Evolutionary conservation across 2,888 invertebrate genomes (phyloP).

Genomic region (Caenorhabditis wallacei): DNA sequence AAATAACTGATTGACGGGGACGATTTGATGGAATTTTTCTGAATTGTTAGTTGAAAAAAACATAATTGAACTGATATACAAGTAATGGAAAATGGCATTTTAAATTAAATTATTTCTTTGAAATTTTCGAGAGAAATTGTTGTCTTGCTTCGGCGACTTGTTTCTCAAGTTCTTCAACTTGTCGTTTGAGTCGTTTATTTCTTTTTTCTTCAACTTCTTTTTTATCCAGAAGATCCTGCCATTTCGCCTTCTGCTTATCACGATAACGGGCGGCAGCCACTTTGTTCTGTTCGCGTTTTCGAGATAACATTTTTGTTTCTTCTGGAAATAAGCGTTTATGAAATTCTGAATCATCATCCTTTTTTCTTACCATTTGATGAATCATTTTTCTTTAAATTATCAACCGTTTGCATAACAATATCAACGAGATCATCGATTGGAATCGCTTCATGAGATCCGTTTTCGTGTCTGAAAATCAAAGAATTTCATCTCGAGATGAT

Average conservation of each 20-base stretch:
- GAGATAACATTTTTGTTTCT: constrained; percentile 45
- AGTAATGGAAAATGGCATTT: constrained; percentile 22
- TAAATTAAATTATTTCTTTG: constrained; percentile 13
- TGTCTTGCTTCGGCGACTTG: constrained; percentile 39
- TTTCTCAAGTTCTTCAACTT: constrained; percentile 48
- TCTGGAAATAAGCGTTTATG: constrained; percentile 26
- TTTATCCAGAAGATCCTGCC: constrained; percentile 50
- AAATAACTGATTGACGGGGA: constrained; percentile 20
- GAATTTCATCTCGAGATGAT: not conserved
- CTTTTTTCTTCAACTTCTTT: constrained; percentile 42
- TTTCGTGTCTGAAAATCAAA: constrained; percentile 47
- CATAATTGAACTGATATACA: constrained; percentile 58
- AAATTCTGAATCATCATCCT: no score
- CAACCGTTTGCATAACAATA: constrained; percentile 65
- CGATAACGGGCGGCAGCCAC: constrained; percentile 68
- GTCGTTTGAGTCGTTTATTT: constrained; percentile 32
- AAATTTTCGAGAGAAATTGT: constrained; percentile 20
- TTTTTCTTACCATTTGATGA: constrained; percentile 12
- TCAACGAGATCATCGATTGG: constrained; percentile 66
- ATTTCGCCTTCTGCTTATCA: constrained; percentile 66
- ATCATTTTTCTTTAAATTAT: constrained; percentile 50
- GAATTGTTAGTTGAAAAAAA: not conserved
- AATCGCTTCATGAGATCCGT: constrained; percentile 62
- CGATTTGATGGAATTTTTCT: not conserved
- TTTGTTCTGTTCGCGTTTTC: constrained; percentile 69